Evolutionary conservation across 2,113 vertebrate genomes (phyloP).

Genomic region (Taurulus bubalis): DNA sequence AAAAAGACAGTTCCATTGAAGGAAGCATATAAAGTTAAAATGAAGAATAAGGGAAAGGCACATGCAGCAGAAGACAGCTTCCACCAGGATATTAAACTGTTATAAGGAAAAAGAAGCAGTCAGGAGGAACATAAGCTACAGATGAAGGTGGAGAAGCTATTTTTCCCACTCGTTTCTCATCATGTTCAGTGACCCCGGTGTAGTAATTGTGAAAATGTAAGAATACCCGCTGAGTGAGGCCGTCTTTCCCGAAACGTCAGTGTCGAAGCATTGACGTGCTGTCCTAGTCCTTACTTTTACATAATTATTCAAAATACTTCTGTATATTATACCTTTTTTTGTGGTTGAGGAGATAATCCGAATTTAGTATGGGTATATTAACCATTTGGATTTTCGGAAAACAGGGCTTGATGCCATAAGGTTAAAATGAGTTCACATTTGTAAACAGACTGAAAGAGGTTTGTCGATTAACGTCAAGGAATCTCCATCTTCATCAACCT

Average conservation of each 20-base stretch:
- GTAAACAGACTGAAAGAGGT: neutral
- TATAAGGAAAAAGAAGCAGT: neutral
- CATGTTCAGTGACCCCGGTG: neutral
- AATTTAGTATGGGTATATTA: no score
- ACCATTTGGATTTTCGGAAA: no score
- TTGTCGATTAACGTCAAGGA: neutral
- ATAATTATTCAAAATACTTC: no score
- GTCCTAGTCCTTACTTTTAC: no score
- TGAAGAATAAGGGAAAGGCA: neutral
- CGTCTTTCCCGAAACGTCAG: no score
- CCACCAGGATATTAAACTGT: neutral
- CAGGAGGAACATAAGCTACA: neutral
- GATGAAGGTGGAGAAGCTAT: neutral
- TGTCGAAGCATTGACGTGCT: no score
- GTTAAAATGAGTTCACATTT: neutral
- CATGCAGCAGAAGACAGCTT: neutral
- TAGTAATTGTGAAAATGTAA: neutral
- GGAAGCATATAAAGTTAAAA: neutral
- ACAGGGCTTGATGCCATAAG: no score
- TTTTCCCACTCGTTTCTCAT: constrained; percentile 21
- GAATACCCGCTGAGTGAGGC: no score
- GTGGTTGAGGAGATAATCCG: no score
- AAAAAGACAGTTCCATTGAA: neutral
- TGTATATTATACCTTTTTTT: no score
- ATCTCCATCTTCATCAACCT: neutral